phyloP scores from a whole-genome alignment of 2,888 invertebrate species.

The Tenodera sinensis region DNA sequence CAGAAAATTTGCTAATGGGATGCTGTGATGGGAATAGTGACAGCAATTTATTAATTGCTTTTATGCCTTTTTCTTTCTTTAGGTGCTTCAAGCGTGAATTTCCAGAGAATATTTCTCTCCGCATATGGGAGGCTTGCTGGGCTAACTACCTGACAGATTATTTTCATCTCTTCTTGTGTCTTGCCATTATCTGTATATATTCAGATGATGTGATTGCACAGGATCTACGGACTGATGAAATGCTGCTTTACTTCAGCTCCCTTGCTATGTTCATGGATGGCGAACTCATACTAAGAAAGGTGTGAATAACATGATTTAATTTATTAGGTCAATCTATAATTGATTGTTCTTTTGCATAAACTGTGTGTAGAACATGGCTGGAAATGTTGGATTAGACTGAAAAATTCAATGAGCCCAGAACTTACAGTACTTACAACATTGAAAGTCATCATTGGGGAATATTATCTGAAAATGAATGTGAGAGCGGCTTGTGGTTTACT shows the following conservation, averaged over 20 bases:
- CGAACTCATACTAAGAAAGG: constrained; percentile 79
- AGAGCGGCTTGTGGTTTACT: too few relatives aligned
- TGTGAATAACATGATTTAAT: constrained; percentile 32
- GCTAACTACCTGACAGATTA: constrained; percentile 93
- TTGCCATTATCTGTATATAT: constrained; percentile 90
- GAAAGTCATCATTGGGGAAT: too few relatives aligned
- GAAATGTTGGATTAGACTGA: too few relatives aligned
- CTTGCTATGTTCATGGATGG: constrained; percentile 98
- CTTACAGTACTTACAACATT: too few relatives aligned
- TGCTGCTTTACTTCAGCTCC: constrained; percentile 91
- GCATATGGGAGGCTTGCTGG: constrained; percentile 98
- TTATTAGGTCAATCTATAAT: too few relatives aligned
- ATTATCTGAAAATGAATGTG: too few relatives aligned
- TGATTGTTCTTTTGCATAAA: too few relatives aligned
- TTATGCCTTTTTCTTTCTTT: constrained; percentile 35
- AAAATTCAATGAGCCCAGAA: too few relatives aligned
- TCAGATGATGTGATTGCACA: constrained; percentile 91
- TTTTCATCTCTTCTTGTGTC: constrained; percentile 91
- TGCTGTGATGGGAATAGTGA: too few relatives aligned
- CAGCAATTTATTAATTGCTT: not conserved
- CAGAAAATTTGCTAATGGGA: not conserved
- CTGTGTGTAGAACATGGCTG: too few relatives aligned
- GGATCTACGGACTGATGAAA: constrained; percentile 88
- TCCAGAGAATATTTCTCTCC: constrained; percentile 78
- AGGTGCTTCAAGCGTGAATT: constrained; percentile 92